Base-by-base conservation (phyloP, 2,888 invertebrate genomes). In the Diachrysia chrysitis region DNA sequence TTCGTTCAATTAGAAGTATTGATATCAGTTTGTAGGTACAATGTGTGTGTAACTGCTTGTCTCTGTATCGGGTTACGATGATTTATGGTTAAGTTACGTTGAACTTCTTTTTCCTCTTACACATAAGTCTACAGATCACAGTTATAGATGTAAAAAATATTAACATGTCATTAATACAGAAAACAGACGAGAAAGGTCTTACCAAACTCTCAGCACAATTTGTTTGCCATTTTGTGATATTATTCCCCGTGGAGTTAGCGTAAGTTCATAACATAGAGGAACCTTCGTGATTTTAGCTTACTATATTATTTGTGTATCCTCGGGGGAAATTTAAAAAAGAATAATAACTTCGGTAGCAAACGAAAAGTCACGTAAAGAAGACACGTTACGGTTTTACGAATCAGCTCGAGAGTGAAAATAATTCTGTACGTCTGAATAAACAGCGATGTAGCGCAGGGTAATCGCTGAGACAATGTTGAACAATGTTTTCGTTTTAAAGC, bases 391-490 rank as follows among this genome's bases (percentile, higher is more conserved):
- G 5, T n/a, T 42, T 42, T n/a, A 42, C 42, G 42, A n/a, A 42
- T 42, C 42, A 42, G n/a, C n/a, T 42, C 42, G n/a, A 6, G 42
- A 42, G 42, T 42, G 32, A 42, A 42, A 42, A n/a, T 42, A 42
- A 42, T 42, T n/a, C 42, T 42, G 37, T 42, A n/a, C 42, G n/a
- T 42, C n/a, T n/a, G 42, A 42, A 42, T 42, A 42, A 42, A 42
- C n/a, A 42, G n/a, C n/a, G 0, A 42, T 42, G 42, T 42, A n/a
- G 42, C 32, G 6, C n/a, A 6, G n/a, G n/a, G 42, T 42, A n/a
- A 42, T 4, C 42, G 42, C n/a, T 6, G 42, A 42, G 42, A 42
- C 42, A 42, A 1, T 42, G 42, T 42, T 7, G n/a, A 42, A 42
- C n/a, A 16, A n/a, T n/a, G 42, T 42, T 42, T 6, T 42, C 42